Conservation (phyloP, 1,140 invertebrate species). For the Ceratina calcarata region DNA sequence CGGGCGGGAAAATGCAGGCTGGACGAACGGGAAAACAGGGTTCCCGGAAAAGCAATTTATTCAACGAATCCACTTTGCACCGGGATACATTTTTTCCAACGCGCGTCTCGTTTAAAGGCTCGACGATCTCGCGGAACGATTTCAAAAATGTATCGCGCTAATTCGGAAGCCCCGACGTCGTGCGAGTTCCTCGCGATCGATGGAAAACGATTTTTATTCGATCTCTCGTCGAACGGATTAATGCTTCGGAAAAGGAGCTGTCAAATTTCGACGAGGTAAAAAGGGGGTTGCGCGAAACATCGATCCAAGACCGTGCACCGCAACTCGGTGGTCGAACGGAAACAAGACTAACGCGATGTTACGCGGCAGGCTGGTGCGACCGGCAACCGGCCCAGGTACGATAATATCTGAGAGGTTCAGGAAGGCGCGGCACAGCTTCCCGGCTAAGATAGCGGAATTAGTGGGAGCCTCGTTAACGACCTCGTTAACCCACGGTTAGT, state of each 20-base stretch:
- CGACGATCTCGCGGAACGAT: conserved; percentile 23
- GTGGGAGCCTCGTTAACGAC: conserved; percentile 70
- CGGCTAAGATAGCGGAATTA: conserved; percentile 59
- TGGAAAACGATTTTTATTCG: neutral
- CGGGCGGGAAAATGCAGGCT: conserved; percentile 19
- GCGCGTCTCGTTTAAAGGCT: conserved; percentile 43
- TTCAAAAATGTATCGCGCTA: conserved; percentile 14
- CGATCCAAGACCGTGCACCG: neutral
- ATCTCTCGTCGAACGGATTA: neutral
- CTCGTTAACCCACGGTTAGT: conserved; percentile 73
- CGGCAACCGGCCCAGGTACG: conserved; percentile 20
- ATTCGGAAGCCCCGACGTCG: neutral
- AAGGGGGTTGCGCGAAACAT: neutral
- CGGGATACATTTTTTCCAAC: conserved; percentile 51
- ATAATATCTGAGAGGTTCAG: conserved; percentile 51
- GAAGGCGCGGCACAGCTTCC: conserved; percentile 31
- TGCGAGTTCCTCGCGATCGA: too few species aligned
- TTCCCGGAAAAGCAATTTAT: conserved; percentile 52
- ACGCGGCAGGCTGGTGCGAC: conserved; percentile 12
- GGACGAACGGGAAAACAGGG: conserved; percentile 49
- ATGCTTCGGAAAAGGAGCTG: neutral
- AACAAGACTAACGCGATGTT: neutral
- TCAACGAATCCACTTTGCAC: conserved; percentile 61
- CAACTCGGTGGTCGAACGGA: neutral
- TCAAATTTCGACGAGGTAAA: neutral